These are phyloP conservation scores for Lepidurus couesii DNA, from an alignment of 1,140 invertebrate genomes.

Conservation along the genomic window DNA sequence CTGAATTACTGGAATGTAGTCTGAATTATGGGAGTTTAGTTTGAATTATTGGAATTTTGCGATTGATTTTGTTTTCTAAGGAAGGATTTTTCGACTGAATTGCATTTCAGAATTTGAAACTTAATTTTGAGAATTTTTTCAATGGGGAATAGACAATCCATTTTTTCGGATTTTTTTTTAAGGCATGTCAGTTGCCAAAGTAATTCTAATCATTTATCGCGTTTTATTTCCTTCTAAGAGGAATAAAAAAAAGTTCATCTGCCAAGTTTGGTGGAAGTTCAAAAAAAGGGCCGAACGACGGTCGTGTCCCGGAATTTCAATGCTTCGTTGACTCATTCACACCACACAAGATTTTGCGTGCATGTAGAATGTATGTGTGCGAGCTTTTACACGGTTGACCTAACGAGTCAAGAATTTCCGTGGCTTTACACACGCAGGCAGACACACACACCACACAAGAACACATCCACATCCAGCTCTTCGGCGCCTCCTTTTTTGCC, in stretches of 20 bases:
- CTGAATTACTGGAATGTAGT: no score
- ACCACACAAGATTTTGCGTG: not conserved
- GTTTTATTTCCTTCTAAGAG: not conserved
- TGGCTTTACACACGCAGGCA: conserved; percentile 13
- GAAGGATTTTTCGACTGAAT: no score
- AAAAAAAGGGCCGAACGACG: not conserved
- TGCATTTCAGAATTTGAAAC: no score
- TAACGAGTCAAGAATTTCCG: conserved; percentile 19
- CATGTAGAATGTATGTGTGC: not conserved
- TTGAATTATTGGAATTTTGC: no score
- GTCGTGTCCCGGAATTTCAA: conserved; percentile 14
- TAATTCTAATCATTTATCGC: not conserved
- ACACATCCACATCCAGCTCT: not conserved
- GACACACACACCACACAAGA: not conserved
- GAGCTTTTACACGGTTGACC: conserved; percentile 17
- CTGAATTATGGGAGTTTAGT: no score
- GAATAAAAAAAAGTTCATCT: not conserved
- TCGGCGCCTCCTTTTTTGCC: not conserved
- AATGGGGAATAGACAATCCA: no score
- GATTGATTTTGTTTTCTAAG: no score
- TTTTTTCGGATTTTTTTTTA: no score
- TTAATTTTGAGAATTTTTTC: no score
- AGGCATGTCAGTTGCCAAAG: not conserved
- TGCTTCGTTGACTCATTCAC: conserved; percentile 8
- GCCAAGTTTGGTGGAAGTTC: not conserved